Evolutionary conservation across 2,797 vertebrate genomes (phyloP), one percentile per base, ranked within the genome.

Genomic region (Morus bassanus): DNA sequence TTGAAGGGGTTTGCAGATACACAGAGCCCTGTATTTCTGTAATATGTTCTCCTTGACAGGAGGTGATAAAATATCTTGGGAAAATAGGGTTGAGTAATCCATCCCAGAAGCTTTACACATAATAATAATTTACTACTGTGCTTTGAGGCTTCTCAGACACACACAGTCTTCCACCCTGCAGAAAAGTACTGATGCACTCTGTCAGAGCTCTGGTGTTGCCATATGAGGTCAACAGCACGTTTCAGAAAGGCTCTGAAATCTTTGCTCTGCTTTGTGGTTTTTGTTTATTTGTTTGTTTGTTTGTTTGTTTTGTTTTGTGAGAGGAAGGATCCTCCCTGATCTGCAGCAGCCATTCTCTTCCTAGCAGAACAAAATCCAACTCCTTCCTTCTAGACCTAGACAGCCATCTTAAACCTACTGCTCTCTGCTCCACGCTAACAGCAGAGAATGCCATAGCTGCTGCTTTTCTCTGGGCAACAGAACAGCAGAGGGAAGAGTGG

Each of bases 101-200:
- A 8, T 91, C 70, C 45, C 78, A 77, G 72, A 85, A 92, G 56
- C 39, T 91, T 88, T 92, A 48, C 35, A n/a, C 9, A 17, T 56
- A 73, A 39, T 60, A 83, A 67, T 87, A 91, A 75, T 85, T 95
- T 89, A 75, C 48, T 80, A 30, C 33, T 56, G 8, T 53, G 41
- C 31, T 93, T 91, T 85, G n/a, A 76, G 46, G 45, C 80, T 93
- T 69, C 77, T 91, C 18, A 70, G 31, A 46, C 31, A 61, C 50
- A 50, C 0, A 1, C 3, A 65, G 33, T 73, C 43, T 90, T 65
- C 64, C 50, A 84, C 16, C 21, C 31, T 0, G 3, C 0, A 0
- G 8, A 87, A 68, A 12, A 45, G 33, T 9, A 46, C 46, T 37
- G 46, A 54, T 43, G 60, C 13, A 33, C 31, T 35, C 25, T 33